Evolutionary conservation across 2,888 invertebrate species (phyloP).

Genomic region (Sialis lutaria): DNA sequence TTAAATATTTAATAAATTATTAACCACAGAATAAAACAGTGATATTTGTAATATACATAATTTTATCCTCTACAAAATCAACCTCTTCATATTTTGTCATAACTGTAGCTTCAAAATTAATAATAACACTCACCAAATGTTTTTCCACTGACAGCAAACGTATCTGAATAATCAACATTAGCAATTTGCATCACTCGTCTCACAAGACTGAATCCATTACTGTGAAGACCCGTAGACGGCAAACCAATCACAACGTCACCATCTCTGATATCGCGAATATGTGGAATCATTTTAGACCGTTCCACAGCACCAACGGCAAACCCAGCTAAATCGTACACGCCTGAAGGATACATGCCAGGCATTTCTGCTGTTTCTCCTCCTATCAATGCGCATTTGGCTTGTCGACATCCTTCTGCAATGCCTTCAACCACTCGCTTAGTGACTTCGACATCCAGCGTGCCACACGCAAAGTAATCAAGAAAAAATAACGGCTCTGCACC

Average conservation of each 20-base stretch:
- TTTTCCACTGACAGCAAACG: slow-evolving; percentile 55
- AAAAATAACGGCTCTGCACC: slow-evolving; percentile 94
- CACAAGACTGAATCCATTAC: slow-evolving; percentile 86
- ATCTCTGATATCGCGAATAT: slow-evolving; percentile 38
- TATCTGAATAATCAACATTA: slow-evolving; percentile 45
- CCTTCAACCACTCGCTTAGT: slow-evolving; percentile 70
- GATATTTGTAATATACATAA: too few species aligned
- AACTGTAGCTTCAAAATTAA: too few species aligned
- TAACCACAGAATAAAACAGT: too few species aligned
- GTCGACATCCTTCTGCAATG: slow-evolving; percentile 71
- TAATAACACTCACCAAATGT: slow-evolving; percentile 42
- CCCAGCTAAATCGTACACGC: slow-evolving; percentile 90
- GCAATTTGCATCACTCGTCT: slow-evolving; percentile 55
- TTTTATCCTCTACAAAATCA: too few species aligned
- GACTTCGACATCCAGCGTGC: slow-evolving; percentile 57
- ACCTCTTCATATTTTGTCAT: too few species aligned
- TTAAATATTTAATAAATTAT: too few species aligned
- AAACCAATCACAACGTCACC: slow-evolving; percentile 77
- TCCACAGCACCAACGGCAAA: slow-evolving; percentile 92
- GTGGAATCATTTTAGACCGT: slow-evolving; percentile 49
- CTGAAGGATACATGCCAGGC: slow-evolving; percentile 79
- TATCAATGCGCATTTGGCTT: slow-evolving; percentile 73
- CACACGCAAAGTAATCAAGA: slow-evolving; percentile 92
- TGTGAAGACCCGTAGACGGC: slow-evolving; percentile 82
- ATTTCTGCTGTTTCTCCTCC: slow-evolving; percentile 95